A percentile compares a stretch with the other conserved stretches of the same genome.
phyloP scores from a whole-genome alignment of 2,797 vertebrate genomes.

The Sebastes taczanowskii region DNA sequence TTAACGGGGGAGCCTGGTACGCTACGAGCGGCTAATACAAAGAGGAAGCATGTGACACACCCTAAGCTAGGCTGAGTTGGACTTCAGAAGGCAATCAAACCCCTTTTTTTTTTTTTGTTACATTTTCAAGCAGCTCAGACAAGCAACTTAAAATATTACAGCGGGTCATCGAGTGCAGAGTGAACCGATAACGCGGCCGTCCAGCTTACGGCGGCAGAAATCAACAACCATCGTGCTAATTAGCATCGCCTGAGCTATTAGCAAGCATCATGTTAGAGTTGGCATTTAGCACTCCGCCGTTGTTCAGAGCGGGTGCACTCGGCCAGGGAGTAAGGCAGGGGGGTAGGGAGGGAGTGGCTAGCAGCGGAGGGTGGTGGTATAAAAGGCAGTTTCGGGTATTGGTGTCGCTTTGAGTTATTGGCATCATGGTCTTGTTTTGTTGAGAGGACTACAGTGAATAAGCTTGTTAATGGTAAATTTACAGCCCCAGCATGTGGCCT shows the following conservation, averaged over 20 bases:
- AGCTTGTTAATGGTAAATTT: slow-evolving; percentile 83
- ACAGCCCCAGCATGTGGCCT: slow-evolving; percentile 82
- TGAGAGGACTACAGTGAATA: slow-evolving; percentile 77
- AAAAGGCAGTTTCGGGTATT: slow-evolving; percentile 74
- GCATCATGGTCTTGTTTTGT: slow-evolving; percentile 77
- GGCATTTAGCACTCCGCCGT: slow-evolving; percentile 18
- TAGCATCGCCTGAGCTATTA: slow-evolving; percentile 37
- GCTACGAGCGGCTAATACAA: slow-evolving; percentile 78
- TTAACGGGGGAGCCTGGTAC: slow-evolving; percentile 79
- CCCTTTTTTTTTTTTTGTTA: slow-evolving; percentile 12
- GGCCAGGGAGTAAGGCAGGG: background rate
- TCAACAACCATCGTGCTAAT: slow-evolving; percentile 21
- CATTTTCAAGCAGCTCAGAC: slow-evolving; percentile 73
- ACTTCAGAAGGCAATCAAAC: slow-evolving; percentile 60
- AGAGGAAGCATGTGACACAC: slow-evolving; percentile 90
- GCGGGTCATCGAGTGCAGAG: slow-evolving; percentile 66
- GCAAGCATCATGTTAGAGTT: slow-evolving; percentile 28
- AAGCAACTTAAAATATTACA: slow-evolving; percentile 78
- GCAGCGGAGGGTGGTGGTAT: slow-evolving; percentile 30
- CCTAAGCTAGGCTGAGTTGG: slow-evolving; percentile 76
- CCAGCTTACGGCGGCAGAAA: slow-evolving; percentile 21
- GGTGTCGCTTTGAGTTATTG: slow-evolving; percentile 77
- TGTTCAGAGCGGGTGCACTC: background rate
- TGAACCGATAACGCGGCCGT: slow-evolving; percentile 15
- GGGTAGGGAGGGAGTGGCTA: slow-evolving; percentile 12